These are phyloP conservation scores for Metridium senile DNA, from an alignment of 92 coral and sea anemone species.

Conservation along the genomic window DNA sequence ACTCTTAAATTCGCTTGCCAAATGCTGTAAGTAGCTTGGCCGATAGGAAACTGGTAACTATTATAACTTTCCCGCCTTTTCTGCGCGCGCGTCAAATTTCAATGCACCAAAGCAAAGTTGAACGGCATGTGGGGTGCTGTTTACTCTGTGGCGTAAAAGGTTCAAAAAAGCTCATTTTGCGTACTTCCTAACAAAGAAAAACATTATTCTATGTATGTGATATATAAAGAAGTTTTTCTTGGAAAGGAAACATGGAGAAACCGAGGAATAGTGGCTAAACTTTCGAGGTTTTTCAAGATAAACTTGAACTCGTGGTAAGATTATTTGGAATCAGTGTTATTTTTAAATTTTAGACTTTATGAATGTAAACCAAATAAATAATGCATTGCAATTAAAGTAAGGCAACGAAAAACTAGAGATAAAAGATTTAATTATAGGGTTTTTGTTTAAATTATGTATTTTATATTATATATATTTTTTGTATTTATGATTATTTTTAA, in stretches of 20 bases:
- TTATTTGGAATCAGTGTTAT: too few relatives aligned
- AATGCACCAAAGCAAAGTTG: neutral
- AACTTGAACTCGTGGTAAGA: neutral
- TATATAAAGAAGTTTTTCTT: neutral
- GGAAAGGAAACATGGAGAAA: neutral
- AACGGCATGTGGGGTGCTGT: neutral
- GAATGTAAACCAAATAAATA: too few relatives aligned
- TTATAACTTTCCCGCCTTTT: neutral
- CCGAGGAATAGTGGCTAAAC: neutral
- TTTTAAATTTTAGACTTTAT: too few relatives aligned
- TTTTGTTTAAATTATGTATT: too few relatives aligned
- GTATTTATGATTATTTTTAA: too few relatives aligned
- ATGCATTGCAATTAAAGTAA: too few relatives aligned
- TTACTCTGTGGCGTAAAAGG: neutral
- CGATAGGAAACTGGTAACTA: neutral
- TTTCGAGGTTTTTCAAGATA: neutral
- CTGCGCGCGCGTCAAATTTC: neutral
- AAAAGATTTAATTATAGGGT: too few relatives aligned
- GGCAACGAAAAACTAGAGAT: too few relatives aligned
- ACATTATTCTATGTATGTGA: neutral
- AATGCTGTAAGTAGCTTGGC: neutral
- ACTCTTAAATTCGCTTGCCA: neutral
- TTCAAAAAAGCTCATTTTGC: neutral
- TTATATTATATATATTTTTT: too few relatives aligned
- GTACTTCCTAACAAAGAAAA: neutral